phyloP scores from a whole-genome alignment of 2,888 invertebrate genomes.

The Hemaris fuciformis region DNA sequence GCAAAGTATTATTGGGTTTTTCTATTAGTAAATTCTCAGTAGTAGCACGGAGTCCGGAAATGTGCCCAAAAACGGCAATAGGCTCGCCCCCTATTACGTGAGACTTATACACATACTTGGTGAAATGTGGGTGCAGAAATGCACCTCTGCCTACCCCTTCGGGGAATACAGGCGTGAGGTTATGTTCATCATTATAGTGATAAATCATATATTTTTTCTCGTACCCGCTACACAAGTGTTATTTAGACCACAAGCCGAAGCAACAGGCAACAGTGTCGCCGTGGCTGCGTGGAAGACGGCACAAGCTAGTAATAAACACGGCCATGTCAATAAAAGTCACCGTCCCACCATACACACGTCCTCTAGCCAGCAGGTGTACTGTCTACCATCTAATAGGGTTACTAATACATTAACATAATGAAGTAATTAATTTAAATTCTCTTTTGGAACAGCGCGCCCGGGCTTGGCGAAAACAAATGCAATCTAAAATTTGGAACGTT shows the following conservation, averaged over 20 bases:
- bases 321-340: conserved; percentile 73
- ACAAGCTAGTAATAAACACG: conserved; percentile 65
- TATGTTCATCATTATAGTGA: too few species aligned
- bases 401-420: neutral
- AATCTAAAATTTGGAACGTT: neutral
- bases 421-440: neutral
- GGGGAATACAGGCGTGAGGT: too few species aligned
- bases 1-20: too few species aligned
- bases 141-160: too few species aligned
- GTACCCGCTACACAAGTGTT: neutral
- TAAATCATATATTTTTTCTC: too few species aligned
- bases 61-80: too few species aligned
- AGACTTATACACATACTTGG: too few species aligned
- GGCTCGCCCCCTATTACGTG: too few species aligned
- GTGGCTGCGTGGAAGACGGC: conserved; percentile 43
- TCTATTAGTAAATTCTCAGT: too few species aligned
- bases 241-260: conserved; percentile 30
- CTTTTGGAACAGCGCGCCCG: neutral
- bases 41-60: too few species aligned
- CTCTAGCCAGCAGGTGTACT: conserved; percentile 60
- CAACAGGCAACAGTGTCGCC: conserved; percentile 45
- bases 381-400: conserved; percentile 49
- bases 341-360: conserved; percentile 69
- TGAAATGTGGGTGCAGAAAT: too few species aligned
- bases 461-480: neutral